Percentiles rank a stretch among this genome's conserved stretches.
phyloP scores from a whole-genome alignment of 2,797 vertebrate species.

The Adelosebastes latens region DNA sequence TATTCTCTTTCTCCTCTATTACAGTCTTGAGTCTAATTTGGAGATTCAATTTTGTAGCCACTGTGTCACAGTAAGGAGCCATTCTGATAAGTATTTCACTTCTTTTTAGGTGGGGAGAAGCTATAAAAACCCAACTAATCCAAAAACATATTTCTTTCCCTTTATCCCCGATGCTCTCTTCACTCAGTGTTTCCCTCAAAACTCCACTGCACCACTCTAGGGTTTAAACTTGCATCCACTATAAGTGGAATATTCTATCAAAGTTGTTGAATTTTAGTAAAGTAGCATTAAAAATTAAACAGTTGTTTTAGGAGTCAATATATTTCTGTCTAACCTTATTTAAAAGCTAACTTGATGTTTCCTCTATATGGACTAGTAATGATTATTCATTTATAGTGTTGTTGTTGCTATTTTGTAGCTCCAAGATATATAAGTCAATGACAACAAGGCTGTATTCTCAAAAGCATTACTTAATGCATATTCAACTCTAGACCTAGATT shows the following conservation, averaged over 20 bases:
- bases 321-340: constrained; percentile 16
- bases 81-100: neutral
- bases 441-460: neutral
- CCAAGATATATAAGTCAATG: neutral
- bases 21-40: neutral
- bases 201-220: constrained; percentile 18
- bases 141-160: neutral
- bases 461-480: neutral
- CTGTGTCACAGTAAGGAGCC: neutral
- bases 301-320: constrained; percentile 27
- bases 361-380: neutral
- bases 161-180: neutral
- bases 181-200: constrained; percentile 13
- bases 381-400: constrained; percentile 2
- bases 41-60: neutral
- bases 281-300: constrained; percentile 40
- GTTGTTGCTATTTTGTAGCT: neutral
- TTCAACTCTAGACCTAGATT: neutral
- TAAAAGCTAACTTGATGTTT: constrained; percentile 15
- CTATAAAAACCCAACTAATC: neutral
- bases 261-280: constrained; percentile 46
- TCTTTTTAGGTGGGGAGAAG: neutral
- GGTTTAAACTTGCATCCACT: constrained; percentile 31
- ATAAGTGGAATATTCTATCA: constrained; percentile 62
- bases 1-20: neutral